Conservation (phyloP, 2,888 invertebrate species). For the Achlya flavicornis region DNA sequence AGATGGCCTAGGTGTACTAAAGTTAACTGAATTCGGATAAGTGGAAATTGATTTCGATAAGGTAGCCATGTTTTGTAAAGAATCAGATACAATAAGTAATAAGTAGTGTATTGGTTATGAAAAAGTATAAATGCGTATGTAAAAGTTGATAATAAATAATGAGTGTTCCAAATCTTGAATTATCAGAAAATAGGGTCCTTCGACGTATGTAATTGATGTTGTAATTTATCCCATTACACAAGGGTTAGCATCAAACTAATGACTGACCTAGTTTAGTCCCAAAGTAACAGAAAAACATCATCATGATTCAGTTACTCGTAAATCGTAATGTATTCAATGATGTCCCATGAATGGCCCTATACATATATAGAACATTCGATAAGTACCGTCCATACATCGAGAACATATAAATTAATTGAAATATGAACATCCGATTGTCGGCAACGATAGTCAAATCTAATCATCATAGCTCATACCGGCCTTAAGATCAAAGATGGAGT, state of each 20-base stretch:
- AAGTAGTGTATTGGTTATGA: too few relatives aligned
- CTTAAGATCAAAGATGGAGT: conserved; percentile 6
- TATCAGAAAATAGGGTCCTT: too few relatives aligned
- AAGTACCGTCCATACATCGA: neutral
- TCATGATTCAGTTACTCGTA: neutral
- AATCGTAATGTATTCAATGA: neutral
- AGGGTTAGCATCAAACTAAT: neutral
- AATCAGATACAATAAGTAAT: neutral
- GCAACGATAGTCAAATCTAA: conserved; percentile 4
- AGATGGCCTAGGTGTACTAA: neutral
- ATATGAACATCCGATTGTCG: conserved; percentile 5
- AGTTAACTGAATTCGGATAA: neutral
- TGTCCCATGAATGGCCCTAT: neutral
- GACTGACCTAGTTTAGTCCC: neutral
- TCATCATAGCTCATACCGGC: neutral
- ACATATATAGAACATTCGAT: neutral
- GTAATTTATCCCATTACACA: neutral
- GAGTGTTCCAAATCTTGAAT: too few relatives aligned
- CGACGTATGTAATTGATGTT: neutral
- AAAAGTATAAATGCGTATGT: too few relatives aligned
- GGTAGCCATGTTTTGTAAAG: neutral
- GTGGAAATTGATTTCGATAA: conserved; percentile 8
- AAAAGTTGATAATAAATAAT: too few relatives aligned
- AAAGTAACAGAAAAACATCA: neutral
- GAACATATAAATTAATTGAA: neutral